A percentile compares a stretch with the other conserved stretches of the same genome.
Conservation (phyloP, 2,113 vertebrate species). For the Eubucco bourcierii region DNA sequence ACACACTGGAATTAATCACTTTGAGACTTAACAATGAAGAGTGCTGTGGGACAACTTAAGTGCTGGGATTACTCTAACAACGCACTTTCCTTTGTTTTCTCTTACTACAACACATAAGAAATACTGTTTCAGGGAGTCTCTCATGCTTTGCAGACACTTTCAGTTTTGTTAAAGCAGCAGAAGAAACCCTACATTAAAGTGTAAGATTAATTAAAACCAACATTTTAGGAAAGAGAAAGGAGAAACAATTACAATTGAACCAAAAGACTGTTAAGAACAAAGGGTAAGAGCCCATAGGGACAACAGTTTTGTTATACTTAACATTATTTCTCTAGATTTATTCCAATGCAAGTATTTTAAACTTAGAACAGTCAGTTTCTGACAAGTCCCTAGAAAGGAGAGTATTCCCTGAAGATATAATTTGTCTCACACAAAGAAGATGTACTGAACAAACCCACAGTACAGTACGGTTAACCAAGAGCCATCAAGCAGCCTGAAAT, state of each 20-base stretch:
- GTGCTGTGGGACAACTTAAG: fast-evolving
- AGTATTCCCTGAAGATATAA: neutral
- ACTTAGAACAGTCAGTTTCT: neutral
- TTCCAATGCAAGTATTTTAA: neutral
- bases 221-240: neutral
- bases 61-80: neutral
- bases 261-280: slow-evolving; percentile 12
- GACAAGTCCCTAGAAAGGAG: neutral
- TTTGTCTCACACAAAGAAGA: slow-evolving; percentile 27
- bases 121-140: neutral
- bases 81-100: neutral
- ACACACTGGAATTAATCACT: neutral
- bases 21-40: neutral
- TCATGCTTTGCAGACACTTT: neutral
- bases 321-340: neutral
- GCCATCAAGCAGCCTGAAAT: neutral
- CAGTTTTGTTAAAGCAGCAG: neutral
- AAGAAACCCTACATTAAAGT: neutral
- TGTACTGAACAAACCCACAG: neutral
- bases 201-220: neutral
- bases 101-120: neutral
- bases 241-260: neutral
- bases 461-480: neutral
- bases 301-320: neutral
- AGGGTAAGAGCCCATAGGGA: neutral